Base-by-base conservation (phyloP, 2,113 vertebrate species). In the Megaceryle torquata region DNA sequence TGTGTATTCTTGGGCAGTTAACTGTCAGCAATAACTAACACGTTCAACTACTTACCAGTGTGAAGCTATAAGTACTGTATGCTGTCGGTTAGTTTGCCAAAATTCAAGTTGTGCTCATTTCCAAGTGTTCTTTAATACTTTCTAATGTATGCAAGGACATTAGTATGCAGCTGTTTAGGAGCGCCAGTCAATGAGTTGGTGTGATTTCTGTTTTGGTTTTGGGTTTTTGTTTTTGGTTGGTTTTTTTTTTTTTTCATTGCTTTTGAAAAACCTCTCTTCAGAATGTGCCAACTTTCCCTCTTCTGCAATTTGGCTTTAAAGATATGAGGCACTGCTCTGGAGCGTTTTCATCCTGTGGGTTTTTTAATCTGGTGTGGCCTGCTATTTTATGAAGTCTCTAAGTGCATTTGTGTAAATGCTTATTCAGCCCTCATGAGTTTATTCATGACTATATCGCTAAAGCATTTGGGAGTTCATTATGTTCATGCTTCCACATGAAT, bases 381-480 rank as follows among this genome's bases (percentile, higher is more conserved):
- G 59, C 51, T 86, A 65, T 95, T 94, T 94, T 74, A 80, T 87
- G 77, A 86, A 74, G 54, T 84, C 84, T 64, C 71, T 21, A 82
- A 90, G 65, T 92, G 72, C 53, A 35, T 89, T 96, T 95, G 76
- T 91, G 71, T 88, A 95, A 91, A 86, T 96, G 90, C 91, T 97
- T 95, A 86, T 80, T 94, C 88, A 94, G 91, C 80, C 75, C 90
- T 90, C 79, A 15, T 80, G 87, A 77, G 63, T 91, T 95, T 96
- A 82, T 91, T 95, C 91, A 74, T 95, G 51, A 88, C 88, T 96
- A 2, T 81, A 85, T 86, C 31, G 4, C 90, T 93, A 33, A 94
- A 94, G 82, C 82, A 75, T 93, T 91, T 90, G 85, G 82, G 85
- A 78, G 88, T 95, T 96, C 89, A 93, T 95, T 95, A 84, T 88